Base-by-base conservation (phyloP, 2,888 invertebrate genomes). In the Yponomeuta evonymella region DNA sequence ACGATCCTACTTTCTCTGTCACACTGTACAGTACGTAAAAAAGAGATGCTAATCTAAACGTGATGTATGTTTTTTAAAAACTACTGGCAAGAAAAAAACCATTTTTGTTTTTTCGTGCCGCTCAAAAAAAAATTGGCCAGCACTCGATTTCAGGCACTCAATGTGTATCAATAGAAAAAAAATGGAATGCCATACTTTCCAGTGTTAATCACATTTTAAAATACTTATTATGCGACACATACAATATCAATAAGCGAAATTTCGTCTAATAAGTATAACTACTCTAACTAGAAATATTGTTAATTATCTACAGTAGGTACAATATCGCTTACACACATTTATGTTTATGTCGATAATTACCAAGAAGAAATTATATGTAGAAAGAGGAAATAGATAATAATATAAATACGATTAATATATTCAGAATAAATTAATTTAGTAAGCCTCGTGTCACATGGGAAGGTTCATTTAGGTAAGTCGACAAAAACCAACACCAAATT, bases 181-280 rank as follows among this genome's bases (percentile, higher is more conserved):
- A 58, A 58, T 15, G 51, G 51, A 58, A 58, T 58, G 51, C 51
- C 51, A 58, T 58, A 58, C 51, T 58, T 58, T 58, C 51, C 51
- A 15, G 15, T 15, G 51, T 58, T 15, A 58, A 58, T 58, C 51
- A 58, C 15, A 15, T 58, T 15, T 58, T 58, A 58, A 58, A 33
- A 58, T 58, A 58, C 8, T 58, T 15, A 58, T 15, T 58, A 58
- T 15, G 15, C 15, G 51, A 58, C 3, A 58, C 2, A 58, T 58
- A 58, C 51, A 65, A 2, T 65, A 65, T 65, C 33, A 65, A 65
- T 65, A 65, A 65, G 65, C 23, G 30, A 65, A 65, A 65, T 12
- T 30, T 33, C 65, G 29, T 30, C 15, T 23, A n/a, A 30, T 65
- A 65, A 64, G n/a, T 64, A 64, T 64, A 23, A 64, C 10, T 64